Conservation (phyloP, 2,888 invertebrate genomes). For the Mythimna vitellina region DNA sequence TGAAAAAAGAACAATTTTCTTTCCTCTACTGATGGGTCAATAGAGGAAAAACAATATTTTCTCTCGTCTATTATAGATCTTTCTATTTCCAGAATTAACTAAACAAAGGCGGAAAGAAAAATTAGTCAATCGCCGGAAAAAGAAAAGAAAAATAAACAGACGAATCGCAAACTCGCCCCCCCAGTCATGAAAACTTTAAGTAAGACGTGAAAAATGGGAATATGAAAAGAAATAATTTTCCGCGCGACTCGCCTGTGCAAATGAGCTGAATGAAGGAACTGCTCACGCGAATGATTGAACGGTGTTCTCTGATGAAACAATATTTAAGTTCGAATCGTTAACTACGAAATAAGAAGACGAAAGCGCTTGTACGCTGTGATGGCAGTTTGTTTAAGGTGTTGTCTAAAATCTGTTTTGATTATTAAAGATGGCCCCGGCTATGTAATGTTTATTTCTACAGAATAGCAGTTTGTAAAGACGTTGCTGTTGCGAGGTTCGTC, state of each 20-base stretch:
- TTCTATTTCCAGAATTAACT: conserved; percentile 35
- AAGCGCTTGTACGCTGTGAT: background rate
- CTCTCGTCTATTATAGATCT: background rate
- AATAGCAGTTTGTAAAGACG: no score
- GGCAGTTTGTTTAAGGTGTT: background rate
- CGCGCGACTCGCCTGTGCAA: conserved; percentile 90
- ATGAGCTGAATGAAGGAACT: conserved; percentile 89
- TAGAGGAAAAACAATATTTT: no score
- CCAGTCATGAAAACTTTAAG: conserved; percentile 85
- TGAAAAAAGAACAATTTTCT: no score
- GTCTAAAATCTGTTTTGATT: no score
- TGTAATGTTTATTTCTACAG: no score
- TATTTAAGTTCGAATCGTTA: conserved; percentile 76
- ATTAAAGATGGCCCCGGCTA: no score
- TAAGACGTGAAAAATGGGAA: conserved; percentile 89
- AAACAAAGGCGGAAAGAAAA: conserved; percentile 61
- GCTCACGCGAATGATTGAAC: conserved; percentile 90
- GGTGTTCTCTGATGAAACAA: conserved; percentile 84
- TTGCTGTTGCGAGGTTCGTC: no score
- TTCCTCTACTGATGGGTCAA: background rate
- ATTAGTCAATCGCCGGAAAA: conserved; percentile 64
- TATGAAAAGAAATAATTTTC: conserved; percentile 91
- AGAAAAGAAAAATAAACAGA: conserved; percentile 81
- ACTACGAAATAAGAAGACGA: conserved; percentile 40
- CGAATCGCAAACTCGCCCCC: conserved; percentile 76